A percentile compares a stretch with the other conserved stretches of the same genome.
phyloP scores from a whole-genome alignment of 1,140 invertebrate genomes.

The Daktulosphaira vitifoliae region DNA sequence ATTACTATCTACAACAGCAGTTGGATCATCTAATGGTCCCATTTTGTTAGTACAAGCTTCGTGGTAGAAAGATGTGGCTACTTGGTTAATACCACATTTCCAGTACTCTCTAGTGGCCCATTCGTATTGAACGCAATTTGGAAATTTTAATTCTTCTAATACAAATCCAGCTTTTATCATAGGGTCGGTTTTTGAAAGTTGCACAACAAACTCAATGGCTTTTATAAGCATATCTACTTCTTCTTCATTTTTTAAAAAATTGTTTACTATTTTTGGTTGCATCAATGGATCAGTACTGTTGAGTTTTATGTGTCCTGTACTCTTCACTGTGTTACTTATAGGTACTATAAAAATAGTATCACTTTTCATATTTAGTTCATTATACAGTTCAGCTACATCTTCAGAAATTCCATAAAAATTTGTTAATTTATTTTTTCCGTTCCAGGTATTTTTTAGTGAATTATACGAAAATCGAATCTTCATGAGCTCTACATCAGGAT shows the following conservation, averaged over 20 bases:
- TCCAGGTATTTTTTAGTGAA: neutral
- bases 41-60: conserved; percentile 53
- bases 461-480: conserved; percentile 22
- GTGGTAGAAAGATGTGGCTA: conserved; percentile 50
- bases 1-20: conserved; percentile 53
- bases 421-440: neutral
- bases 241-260: conserved; percentile 50
- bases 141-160: conserved; percentile 53
- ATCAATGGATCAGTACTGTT: conserved; percentile 51
- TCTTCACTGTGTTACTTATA: conserved; percentile 64
- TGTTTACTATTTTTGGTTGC: conserved; percentile 57
- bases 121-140: conserved; percentile 49
- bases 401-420: conserved; percentile 18
- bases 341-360: conserved; percentile 40
- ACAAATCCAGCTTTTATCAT: conserved; percentile 46
- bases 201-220: conserved; percentile 40
- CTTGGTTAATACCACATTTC: conserved; percentile 53
- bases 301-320: conserved; percentile 49
- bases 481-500: conserved; percentile 30
- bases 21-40: conserved; percentile 49
- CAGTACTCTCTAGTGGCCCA: conserved; percentile 61
- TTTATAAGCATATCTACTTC: conserved; percentile 48
- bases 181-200: conserved; percentile 39
- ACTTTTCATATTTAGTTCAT: neutral
- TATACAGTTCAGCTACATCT: neutral